Base-by-base conservation (phyloP, 2,888 invertebrate species). In the Drosophila imparisetae region DNA sequence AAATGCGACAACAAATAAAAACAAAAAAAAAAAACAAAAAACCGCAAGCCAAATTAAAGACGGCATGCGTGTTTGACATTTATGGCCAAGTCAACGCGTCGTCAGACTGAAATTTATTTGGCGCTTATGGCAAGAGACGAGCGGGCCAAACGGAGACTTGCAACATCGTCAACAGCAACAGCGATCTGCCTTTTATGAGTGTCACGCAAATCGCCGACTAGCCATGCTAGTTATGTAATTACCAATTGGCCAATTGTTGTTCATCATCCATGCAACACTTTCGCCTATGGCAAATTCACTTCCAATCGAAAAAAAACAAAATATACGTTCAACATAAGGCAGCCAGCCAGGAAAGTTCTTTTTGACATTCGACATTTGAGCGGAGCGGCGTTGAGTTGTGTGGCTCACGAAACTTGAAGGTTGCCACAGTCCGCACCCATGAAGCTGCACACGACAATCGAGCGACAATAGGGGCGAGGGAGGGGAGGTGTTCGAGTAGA, bases 351-450 rank as follows among this genome's bases (percentile, higher is more conserved):
- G 85, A 84, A 86, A 84, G 89, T 87, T 85, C 88, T 89, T 21
- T 55, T 68, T 55, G 34, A 71, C 85, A 71, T 89, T 74, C 89
- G 87, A 89, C 85, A 89, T 85, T 85, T 89, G 6, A 34, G 24
- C 60, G 24, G 6, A 34, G 24, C 60, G 24, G 50, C 52, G 15
- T 15, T 40, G 48, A 40, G 52, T 53, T 58, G 50, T 66, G 49
- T 40, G 40, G 48, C 72, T 76, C 77, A 80, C 77, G 72, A 73
- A 61, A 70, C 76, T 87, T 81, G 85, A 85, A 85, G 87, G 85
- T 87, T 85, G 80, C 75, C 66, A 65, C 77, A 67, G 40, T 67
- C 71, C 79, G 70, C 63, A 80, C 82, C 72, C 75, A 68, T 52
- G 70, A 70, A 42, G 67, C 63, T 73, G 82, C 85, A 85, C 89